Percentiles rank a stretch among this genome's conserved stretches.
phyloP scores from a whole-genome alignment of 1,140 invertebrate species.

The Aplysia californica region DNA sequence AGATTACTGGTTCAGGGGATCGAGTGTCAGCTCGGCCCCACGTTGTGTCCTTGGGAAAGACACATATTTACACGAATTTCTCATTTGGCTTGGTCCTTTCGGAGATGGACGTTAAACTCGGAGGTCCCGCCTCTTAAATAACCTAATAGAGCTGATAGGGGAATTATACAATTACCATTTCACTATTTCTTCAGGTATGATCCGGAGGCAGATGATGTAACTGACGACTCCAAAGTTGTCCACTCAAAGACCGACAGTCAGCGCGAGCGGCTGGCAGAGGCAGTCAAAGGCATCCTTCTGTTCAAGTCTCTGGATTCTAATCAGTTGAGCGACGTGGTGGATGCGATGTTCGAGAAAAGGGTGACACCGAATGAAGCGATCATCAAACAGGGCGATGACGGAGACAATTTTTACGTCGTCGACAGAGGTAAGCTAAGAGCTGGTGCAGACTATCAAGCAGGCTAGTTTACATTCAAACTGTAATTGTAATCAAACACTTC shows the following conservation, averaged over 20 bases:
- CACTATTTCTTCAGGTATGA: slow-evolving; percentile 81
- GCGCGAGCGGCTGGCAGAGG: slow-evolving; percentile 85
- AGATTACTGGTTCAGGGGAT: too few relatives aligned
- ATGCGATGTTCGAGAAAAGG: slow-evolving; percentile 96
- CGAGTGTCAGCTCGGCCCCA: too few relatives aligned
- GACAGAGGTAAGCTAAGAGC: slow-evolving; percentile 71
- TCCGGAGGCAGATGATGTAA: slow-evolving; percentile 88
- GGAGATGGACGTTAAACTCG: too few relatives aligned
- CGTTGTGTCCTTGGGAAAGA: too few relatives aligned
- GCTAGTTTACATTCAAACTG: background rate
- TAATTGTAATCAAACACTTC: too few relatives aligned
- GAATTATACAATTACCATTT: too few relatives aligned
- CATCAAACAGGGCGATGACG: slow-evolving; percentile 96
- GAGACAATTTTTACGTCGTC: slow-evolving; percentile 60
- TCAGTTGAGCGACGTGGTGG: slow-evolving; percentile 87
- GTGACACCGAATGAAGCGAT: slow-evolving; percentile 82
- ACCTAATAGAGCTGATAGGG: too few relatives aligned
- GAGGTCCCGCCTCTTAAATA: too few relatives aligned
- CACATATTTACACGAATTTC: too few relatives aligned
- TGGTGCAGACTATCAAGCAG: background rate
- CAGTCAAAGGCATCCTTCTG: slow-evolving; percentile 91
- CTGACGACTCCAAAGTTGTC: slow-evolving; percentile 78
- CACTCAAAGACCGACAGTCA: slow-evolving; percentile 77
- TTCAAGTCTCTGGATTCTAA: slow-evolving; percentile 87
- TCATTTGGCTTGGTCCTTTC: too few relatives aligned